phyloP scores from a whole-genome alignment of 2,888 invertebrate species.

The Pediacus dermestoides region DNA sequence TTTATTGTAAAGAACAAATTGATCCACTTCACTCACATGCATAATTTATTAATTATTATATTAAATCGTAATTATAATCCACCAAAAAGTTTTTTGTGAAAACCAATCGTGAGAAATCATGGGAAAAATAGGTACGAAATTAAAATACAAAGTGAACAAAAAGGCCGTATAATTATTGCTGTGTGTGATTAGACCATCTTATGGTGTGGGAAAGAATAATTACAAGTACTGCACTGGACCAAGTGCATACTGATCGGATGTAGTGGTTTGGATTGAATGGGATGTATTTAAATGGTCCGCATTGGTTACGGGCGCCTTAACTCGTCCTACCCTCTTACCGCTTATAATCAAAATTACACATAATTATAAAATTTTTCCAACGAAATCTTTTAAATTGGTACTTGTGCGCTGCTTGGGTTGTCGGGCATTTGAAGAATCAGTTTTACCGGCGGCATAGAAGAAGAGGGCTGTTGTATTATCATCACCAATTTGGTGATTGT shows the following conservation, averaged over 20 bases:
- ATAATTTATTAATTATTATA: too few relatives aligned
- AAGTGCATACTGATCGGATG: too few relatives aligned
- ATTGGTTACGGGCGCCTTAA: conserved; percentile 27
- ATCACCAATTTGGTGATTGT: too few relatives aligned
- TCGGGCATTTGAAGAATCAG: too few relatives aligned
- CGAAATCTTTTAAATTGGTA: conserved; percentile 34
- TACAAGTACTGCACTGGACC: conserved; percentile 45
- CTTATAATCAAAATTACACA: conserved; percentile 50
- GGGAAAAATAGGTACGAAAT: conserved; percentile 43
- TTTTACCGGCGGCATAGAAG: too few relatives aligned
- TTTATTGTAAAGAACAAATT: too few relatives aligned
- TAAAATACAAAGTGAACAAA: conserved; percentile 45
- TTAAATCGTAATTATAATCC: too few relatives aligned
- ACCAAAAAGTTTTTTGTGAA: too few relatives aligned
- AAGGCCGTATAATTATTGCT: conserved; percentile 47
- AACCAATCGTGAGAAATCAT: conserved; percentile 45
- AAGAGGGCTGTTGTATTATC: too few relatives aligned
- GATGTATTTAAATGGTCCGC: conserved; percentile 24
- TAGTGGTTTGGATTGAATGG: too few relatives aligned
- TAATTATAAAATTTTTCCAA: conserved; percentile 46
- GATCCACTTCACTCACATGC: too few relatives aligned
- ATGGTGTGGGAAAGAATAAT: conserved; percentile 50
- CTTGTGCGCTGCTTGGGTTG: too few relatives aligned
- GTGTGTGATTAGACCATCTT: conserved; percentile 48
- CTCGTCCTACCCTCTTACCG: conserved; percentile 40